Evolutionary conservation across 1,140 invertebrate species (phyloP).

Genomic region (Subanguina moxae): DNA sequence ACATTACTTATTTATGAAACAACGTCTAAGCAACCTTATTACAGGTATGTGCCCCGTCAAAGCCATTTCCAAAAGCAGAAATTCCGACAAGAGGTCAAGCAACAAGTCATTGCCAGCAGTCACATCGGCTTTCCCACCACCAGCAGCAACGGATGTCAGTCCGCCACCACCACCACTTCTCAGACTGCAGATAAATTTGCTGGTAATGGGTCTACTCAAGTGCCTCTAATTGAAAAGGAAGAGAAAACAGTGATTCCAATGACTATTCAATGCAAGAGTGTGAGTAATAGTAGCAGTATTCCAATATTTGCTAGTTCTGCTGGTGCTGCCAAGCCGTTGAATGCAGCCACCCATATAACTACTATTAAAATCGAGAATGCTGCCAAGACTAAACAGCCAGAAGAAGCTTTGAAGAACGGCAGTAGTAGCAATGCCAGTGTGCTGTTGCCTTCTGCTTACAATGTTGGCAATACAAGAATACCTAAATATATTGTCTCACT

Average conservation of each 20-base stretch:
- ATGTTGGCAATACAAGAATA: neutral
- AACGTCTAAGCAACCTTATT: no score
- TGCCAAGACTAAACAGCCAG: neutral
- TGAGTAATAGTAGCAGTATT: constrained; percentile 5
- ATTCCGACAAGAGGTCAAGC: constrained; percentile 8
- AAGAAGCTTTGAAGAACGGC: neutral
- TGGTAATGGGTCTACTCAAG: neutral
- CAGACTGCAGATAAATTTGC: neutral
- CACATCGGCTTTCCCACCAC: neutral
- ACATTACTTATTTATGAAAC: no score
- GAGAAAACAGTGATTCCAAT: neutral
- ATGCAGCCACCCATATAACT: neutral
- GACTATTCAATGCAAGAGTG: neutral
- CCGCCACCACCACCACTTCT: neutral
- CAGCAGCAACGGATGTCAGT: neutral
- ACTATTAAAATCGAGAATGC: neutral
- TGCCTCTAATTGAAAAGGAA: neutral
- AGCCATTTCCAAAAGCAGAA: constrained; percentile 10
- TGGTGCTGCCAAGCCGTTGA: neutral
- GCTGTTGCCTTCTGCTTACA: no score
- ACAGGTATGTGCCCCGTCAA: constrained; percentile 75
- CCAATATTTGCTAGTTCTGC: neutral
- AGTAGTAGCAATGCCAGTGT: no score
- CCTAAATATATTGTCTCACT: constrained; percentile 1
- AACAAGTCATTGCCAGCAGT: neutral